phyloP scores from a whole-genome alignment of 1,140 invertebrate species.

The Drosophila seguyi region DNA sequence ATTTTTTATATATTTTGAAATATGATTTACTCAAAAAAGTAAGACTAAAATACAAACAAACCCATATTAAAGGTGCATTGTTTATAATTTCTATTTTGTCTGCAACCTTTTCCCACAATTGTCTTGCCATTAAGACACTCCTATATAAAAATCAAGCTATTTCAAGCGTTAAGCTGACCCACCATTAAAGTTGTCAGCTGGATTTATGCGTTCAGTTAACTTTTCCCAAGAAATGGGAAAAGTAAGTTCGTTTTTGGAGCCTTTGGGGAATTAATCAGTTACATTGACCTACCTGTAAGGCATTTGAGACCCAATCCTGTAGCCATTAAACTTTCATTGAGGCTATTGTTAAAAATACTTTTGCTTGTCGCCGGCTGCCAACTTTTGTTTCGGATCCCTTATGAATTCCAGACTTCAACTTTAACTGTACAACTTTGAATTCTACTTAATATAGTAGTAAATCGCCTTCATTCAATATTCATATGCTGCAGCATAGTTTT shows the following conservation, averaged over 20 bases:
- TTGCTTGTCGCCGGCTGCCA: background rate
- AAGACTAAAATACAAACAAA: background rate
- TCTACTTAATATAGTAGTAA: background rate
- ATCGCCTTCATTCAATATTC: slow-evolving; percentile 47
- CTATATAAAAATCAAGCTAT: background rate
- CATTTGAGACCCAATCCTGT: background rate
- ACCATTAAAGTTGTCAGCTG: background rate
- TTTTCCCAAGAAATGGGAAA: background rate
- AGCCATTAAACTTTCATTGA: slow-evolving; percentile 20
- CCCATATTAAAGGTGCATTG: background rate
- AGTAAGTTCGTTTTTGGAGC: slow-evolving; percentile 13
- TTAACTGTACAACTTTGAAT: too few relatives aligned
- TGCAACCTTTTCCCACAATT: background rate
- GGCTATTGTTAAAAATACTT: slow-evolving; percentile 18
- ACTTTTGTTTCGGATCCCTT: background rate
- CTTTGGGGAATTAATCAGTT: slow-evolving; percentile 35
- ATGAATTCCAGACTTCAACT: background rate
- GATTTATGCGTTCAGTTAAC: slow-evolving; percentile 10
- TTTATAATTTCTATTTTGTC: background rate
- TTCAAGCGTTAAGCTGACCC: background rate
- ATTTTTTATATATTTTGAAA: too few relatives aligned
- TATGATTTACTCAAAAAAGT: too few relatives aligned
- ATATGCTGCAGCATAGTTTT: slow-evolving; percentile 57
- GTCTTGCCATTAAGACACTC: background rate
- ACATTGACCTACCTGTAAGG: slow-evolving; percentile 20